phyloP scores from a whole-genome alignment of 2,113 vertebrate genomes.

The Thalassarche chlororhynchos region DNA sequence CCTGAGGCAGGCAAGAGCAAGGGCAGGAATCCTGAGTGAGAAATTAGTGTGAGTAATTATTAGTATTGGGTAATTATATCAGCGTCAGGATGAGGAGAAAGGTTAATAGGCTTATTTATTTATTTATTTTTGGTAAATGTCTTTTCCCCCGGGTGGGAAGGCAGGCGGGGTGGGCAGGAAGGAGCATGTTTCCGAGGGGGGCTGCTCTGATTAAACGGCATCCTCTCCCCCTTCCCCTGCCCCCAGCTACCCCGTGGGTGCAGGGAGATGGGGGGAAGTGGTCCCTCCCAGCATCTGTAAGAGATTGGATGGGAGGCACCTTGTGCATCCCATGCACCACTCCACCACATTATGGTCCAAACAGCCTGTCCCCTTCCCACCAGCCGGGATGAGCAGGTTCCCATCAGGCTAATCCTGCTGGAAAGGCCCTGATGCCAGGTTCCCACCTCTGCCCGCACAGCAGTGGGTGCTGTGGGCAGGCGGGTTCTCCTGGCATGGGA shows the following conservation, averaged over 20 bases:
- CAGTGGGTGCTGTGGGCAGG: not conserved
- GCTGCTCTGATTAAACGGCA: slow-evolving; percentile 36
- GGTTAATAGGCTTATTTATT: slow-evolving; percentile 63
- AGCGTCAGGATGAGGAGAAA: slow-evolving; percentile 70
- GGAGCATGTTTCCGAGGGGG: slow-evolving; percentile 8
- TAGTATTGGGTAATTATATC: slow-evolving; percentile 72
- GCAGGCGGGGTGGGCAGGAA: slow-evolving; percentile 35
- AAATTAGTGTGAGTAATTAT: slow-evolving; percentile 72
- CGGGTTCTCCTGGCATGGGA: accelerated
- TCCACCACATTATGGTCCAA: accelerated
- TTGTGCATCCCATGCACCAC: not conserved
- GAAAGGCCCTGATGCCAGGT: not conserved
- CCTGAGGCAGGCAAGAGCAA: not conserved
- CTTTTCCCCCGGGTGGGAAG: slow-evolving; percentile 50
- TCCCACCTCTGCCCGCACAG: not conserved
- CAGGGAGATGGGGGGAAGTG: not conserved
- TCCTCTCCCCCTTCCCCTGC: not conserved
- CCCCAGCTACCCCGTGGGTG: not conserved
- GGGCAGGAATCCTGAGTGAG: slow-evolving; percentile 59
- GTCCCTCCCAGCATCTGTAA: not conserved
- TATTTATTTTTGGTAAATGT: slow-evolving; percentile 62
- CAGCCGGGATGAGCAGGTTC: not conserved
- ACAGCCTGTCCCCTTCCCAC: not conserved
- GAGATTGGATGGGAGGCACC: not conserved
- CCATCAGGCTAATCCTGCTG: not conserved